Evolutionary conservation across 2,113 vertebrate genomes (phyloP).

Genomic region (Ariopsis seemanni): DNA sequence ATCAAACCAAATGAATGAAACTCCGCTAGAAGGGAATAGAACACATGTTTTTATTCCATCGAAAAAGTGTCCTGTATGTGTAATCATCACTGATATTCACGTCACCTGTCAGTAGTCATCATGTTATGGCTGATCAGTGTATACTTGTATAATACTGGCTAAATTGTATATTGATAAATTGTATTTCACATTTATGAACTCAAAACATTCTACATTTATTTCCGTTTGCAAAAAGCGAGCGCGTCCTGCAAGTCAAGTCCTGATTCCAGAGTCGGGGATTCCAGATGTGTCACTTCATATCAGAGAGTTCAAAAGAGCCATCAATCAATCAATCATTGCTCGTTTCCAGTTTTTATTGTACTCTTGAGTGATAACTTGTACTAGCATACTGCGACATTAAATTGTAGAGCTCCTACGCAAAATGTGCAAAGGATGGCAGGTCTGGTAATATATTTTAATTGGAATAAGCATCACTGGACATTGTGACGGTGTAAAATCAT

Average conservation of each 20-base stretch:
- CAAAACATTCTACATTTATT: not conserved
- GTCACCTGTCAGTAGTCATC: no score
- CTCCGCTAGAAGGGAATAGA: no score
- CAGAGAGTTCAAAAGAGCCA: not conserved
- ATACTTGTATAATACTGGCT: not conserved
- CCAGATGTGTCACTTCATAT: not conserved
- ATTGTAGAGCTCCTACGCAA: not conserved
- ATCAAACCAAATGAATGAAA: no score
- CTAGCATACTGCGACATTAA: not conserved
- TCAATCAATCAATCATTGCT: not conserved
- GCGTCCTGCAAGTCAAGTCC: not conserved
- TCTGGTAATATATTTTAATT: not conserved
- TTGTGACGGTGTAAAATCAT: not conserved
- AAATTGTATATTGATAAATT: not conserved
- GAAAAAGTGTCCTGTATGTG: no score
- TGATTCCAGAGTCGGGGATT: not conserved
- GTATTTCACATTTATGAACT: not conserved
- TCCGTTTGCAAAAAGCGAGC: no score
- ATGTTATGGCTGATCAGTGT: not conserved
- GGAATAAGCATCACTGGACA: not conserved
- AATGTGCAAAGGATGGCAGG: not conserved
- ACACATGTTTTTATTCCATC: no score
- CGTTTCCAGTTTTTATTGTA: not conserved
- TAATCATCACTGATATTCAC: no score
- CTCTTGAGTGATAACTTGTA: not conserved